These are phyloP conservation scores for Chesias legatella DNA, from an alignment of 2,888 invertebrate genomes.

Conservation along the genomic window DNA sequence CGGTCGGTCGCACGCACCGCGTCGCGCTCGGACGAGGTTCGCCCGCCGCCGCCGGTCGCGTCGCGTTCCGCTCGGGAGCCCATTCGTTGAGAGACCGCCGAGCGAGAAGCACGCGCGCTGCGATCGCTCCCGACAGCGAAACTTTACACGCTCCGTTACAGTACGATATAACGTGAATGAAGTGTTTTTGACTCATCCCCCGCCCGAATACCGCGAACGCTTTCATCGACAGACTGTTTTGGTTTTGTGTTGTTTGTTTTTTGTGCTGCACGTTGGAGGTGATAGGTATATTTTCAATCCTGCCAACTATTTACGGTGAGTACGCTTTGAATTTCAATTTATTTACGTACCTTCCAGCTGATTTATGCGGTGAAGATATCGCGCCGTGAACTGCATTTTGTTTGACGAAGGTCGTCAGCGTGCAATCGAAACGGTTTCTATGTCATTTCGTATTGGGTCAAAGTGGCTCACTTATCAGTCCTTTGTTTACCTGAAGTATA, in stretches of 20 bases:
- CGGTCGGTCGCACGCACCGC: conserved; percentile 20
- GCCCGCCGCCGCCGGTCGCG: conserved; percentile 16
- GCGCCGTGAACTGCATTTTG: conserved; percentile 60
- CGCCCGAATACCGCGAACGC: conserved; percentile 49
- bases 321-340: conserved; percentile 66
- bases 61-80: conserved; percentile 16
- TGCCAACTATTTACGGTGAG: conserved; percentile 71
- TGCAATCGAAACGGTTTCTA: conserved; percentile 54
- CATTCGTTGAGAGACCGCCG: conserved; percentile 64
- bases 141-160: conserved; percentile 62
- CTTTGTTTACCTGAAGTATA: conserved; percentile 35
- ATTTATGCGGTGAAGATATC: conserved; percentile 64
- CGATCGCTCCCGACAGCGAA: conserved; percentile 49
- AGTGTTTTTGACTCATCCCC: conserved; percentile 56
- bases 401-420: conserved; percentile 59
- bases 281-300: conserved; percentile 67
- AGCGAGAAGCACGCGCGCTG: conserved; percentile 51
- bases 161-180: conserved; percentile 55
- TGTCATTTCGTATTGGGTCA: conserved; percentile 44
- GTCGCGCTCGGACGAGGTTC: conserved; percentile 25
- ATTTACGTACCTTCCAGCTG: conserved; percentile 62
- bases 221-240: conserved; percentile 57
- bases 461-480: conserved; percentile 36
- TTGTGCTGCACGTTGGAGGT: conserved; percentile 68
- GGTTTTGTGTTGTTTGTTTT: conserved; percentile 69